Evolutionary conservation across 2,113 vertebrate species (phyloP).

Genomic region (Lathamus discolor): DNA sequence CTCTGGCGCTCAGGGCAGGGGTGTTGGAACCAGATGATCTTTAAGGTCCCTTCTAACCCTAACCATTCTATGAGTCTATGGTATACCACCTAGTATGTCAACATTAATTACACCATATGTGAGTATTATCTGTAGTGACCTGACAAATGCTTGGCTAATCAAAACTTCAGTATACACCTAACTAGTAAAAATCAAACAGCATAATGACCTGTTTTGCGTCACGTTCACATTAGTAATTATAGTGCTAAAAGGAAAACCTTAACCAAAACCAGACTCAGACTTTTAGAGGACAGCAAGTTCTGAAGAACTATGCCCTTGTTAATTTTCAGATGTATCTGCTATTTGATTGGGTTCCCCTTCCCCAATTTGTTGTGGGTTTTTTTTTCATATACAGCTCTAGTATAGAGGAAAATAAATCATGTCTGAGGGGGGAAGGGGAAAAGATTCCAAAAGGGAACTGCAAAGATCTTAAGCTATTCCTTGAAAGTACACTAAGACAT

Average conservation of each 20-base stretch:
- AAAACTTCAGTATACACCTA: background rate
- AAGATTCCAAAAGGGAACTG: background rate
- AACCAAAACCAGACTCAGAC: background rate
- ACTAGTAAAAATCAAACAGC: background rate
- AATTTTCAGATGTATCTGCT: background rate
- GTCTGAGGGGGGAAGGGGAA: rapidly evolving
- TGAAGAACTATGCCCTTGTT: background rate
- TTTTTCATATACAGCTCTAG: background rate
- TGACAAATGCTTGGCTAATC: background rate
- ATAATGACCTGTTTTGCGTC: background rate
- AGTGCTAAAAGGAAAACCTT: background rate
- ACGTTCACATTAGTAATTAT: background rate
- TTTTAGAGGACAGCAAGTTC: background rate
- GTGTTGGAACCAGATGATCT: background rate
- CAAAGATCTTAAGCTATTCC: background rate
- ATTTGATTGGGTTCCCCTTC: background rate
- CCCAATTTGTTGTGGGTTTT: background rate
- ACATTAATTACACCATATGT: background rate
- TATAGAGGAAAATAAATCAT: background rate
- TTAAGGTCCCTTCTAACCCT: background rate
- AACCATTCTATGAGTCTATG: background rate
- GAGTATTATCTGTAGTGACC: background rate
- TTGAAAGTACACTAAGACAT: background rate
- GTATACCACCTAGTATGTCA: background rate
- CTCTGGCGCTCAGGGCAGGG: background rate